Conservation (phyloP, 1,140 invertebrate species). For the Cylas formicarius region DNA sequence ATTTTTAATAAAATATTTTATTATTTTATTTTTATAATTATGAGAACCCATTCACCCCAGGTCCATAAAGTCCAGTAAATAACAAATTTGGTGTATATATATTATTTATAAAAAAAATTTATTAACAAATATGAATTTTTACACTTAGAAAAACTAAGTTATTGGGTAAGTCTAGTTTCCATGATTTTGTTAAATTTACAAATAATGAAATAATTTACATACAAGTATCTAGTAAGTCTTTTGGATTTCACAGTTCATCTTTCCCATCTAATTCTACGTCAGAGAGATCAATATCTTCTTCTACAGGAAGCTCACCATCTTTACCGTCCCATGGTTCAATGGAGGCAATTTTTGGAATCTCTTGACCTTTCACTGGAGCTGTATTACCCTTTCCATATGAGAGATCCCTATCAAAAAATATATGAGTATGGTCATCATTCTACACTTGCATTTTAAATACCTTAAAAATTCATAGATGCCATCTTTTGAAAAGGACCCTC, state of each 20-base stretch:
- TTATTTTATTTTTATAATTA: too few relatives aligned
- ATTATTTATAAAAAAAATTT: too few relatives aligned
- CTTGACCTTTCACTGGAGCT: slow-evolving; percentile 76
- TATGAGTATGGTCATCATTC: too few relatives aligned
- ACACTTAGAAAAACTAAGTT: too few relatives aligned
- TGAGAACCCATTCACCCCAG: too few relatives aligned
- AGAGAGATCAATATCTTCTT: slow-evolving; percentile 90
- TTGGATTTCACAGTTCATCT: slow-evolving; percentile 65
- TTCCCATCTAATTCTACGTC: slow-evolving; percentile 81
- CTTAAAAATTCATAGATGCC: slow-evolving; percentile 60
- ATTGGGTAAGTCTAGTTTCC: too few relatives aligned
- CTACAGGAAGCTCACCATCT: slow-evolving; percentile 80
- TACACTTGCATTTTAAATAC: slow-evolving; percentile 21
- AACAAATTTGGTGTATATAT: too few relatives aligned
- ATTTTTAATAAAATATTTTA: too few relatives aligned
- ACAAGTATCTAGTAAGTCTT: slow-evolving; percentile 15
- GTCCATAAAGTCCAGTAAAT: too few relatives aligned
- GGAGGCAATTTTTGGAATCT: slow-evolving; percentile 69
- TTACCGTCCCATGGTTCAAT: slow-evolving; percentile 94
- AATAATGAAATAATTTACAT: too few relatives aligned
- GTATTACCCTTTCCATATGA: slow-evolving; percentile 92
- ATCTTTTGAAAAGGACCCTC: slow-evolving; percentile 88
- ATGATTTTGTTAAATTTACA: too few relatives aligned
- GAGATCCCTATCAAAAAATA: slow-evolving; percentile 63
- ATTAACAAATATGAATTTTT: too few relatives aligned